Evolutionary conservation across 2,888 invertebrate genomes (phyloP), one percentile per base, ranked within the genome.

Genomic region (Agrochola litura): DNA sequence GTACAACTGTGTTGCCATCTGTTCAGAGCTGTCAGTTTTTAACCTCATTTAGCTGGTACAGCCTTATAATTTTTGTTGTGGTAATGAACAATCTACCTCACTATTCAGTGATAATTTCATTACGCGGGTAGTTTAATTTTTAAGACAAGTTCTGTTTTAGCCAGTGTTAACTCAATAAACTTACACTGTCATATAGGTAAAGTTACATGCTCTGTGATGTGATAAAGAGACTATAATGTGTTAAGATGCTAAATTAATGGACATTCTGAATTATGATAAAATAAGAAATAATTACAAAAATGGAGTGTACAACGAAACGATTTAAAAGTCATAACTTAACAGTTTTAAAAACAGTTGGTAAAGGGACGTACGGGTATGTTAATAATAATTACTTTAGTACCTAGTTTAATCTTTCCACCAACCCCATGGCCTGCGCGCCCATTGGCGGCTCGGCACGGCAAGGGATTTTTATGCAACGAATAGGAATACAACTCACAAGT

Each of bases 281-380:
- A 49, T 61, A n/a, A 1, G 19, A 37, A n/a, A 14, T 25, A 60
- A 22, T 37, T 69, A 37, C 10, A 9, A 89, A 84, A 84, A 96
- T 96, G 96, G 96, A 96, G 4, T 71, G 66, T 79, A 77, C 93
- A 66, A 85, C 83, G 60, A 92, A 93, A 82, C 91, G 95, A 86
- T 96, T 95, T 87, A 89, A 90, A 81, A 92, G 89, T 71, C 82
- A 92, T 69, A 92, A 94, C 77, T 90, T 96, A 75, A 89, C 79
- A 60, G 88, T 96, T 84, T 84, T 97, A 52, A 95, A 96, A 90
- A 95, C 95, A 65, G 94, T 97, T 64, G 97, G 97, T 64, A 97
- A 96, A 92, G 97, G 97, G 10, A 97, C 97, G 8, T 97, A 97
- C 84, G 97, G 97, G 97, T 97, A 94, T 78, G 94, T 46, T 91